phyloP scores from a whole-genome alignment of 2,888 invertebrate genomes.

The Lamellibrachia satsuma region DNA sequence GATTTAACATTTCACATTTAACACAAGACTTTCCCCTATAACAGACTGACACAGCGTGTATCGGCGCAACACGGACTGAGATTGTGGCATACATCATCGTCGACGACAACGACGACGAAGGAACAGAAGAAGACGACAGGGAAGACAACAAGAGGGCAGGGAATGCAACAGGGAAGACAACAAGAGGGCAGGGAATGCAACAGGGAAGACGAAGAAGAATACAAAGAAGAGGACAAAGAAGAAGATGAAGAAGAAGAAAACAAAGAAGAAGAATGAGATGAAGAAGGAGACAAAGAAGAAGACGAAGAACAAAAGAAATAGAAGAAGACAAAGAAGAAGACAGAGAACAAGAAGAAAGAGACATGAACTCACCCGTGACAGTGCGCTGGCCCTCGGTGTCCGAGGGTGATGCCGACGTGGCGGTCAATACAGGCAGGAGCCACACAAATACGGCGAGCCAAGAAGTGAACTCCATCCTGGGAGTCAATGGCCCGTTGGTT shows the following conservation, averaged over 20 bases:
- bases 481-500: neutral
- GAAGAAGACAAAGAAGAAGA: neutral
- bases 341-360: neutral
- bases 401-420: neutral
- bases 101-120: neutral
- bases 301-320: neutral
- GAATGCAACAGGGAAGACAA: neutral
- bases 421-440: neutral
- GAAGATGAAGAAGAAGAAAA: neutral
- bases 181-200: too few relatives aligned
- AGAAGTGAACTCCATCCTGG: neutral
- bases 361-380: neutral
- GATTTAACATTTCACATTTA: neutral
- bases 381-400: neutral
- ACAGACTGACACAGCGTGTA: neutral
- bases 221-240: neutral
- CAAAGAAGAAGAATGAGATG: neutral
- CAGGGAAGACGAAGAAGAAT: neutral
- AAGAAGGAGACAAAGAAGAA: neutral
- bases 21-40: too few relatives aligned
- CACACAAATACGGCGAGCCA: conserved; percentile 17
- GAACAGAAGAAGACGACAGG: neutral
- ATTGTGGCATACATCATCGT: neutral
- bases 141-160: neutral
- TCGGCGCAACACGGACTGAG: neutral